Evolutionary conservation across 2,113 vertebrate genomes (phyloP).

Genomic region (Stictonetta naevosa): DNA sequence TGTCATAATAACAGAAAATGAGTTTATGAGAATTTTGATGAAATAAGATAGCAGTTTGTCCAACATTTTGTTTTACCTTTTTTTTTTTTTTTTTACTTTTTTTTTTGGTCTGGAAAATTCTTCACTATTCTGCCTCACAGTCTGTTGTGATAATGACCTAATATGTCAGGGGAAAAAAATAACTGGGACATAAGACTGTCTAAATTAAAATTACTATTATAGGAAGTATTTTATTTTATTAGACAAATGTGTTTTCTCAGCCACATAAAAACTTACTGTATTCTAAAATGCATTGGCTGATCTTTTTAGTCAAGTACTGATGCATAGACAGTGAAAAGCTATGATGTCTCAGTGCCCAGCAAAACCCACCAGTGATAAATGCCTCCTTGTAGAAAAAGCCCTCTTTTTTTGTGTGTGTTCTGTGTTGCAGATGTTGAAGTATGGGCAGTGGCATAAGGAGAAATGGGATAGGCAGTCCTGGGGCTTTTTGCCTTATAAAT

Average conservation of each 20-base stretch:
- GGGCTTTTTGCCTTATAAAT: accelerated
- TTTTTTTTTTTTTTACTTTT: neutral
- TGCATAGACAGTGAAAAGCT: accelerated
- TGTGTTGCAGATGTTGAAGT: accelerated
- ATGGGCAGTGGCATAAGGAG: neutral
- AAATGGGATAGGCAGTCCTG: accelerated
- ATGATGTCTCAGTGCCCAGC: neutral
- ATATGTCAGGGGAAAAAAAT: neutral
- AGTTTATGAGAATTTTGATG: neutral
- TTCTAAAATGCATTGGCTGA: neutral
- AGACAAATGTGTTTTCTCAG: neutral
- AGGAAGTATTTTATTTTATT: neutral
- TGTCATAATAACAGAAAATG: neutral
- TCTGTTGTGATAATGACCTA: neutral
- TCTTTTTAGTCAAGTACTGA: neutral
- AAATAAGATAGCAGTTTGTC: neutral
- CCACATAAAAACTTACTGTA: accelerated
- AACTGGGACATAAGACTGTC: neutral
- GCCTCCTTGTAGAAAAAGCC: neutral
- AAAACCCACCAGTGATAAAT: neutral
- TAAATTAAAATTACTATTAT: neutral
- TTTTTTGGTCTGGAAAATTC: neutral
- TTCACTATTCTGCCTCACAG: neutral
- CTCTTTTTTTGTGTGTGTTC: accelerated
- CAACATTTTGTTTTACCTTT: neutral